Evolutionary conservation across 2,888 invertebrate species (phyloP), one percentile per base, ranked within the genome.

Genomic region (Agonopterix subpropinquella): DNA sequence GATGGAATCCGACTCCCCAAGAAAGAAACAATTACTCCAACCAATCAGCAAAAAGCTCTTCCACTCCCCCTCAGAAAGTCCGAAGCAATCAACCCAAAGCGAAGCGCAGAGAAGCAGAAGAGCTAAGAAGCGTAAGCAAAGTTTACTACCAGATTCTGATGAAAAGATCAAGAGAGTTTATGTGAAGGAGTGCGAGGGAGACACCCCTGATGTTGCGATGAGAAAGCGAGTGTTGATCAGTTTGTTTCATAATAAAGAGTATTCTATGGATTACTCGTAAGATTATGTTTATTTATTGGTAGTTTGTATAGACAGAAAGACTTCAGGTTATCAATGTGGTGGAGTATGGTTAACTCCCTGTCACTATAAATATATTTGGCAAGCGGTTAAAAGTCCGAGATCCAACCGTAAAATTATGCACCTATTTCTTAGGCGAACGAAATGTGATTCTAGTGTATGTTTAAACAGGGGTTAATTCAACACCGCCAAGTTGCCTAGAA

Each of bases 1-100:
- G 83, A 81, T 80, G 77, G 80, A 80, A 57, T 77, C 73, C 1
- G 77, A 77, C 47, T 86, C 85, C 0, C 84, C 84, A 41, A 57
- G 80, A 35, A 71, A 80, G 51, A 80, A 77, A 53, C 70, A 67
- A n/a, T 71, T 60, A 48, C 57, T 74, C 9, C 73, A 70, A 52
- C 75, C 75, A 51, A 70, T 86, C 56, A 77, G 65, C 49, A 85
- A 84, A 62, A 85, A 81, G 55, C 70, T 85, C 7, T 86, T 86
- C 53, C 81, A 80, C 52, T 82, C 84, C 2, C 39, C 42, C 11
- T 8, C n/a, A 8, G 65, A 2, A 69, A 70, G 9, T 53, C 53
- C 42, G 58, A 59, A 42, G 42, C 11, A 11, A 8, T 61, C 37
- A 37, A 39, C 9, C 7, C 54, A 62, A 66, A 52, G 5, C n/a